phyloP scores from a whole-genome alignment of 2,888 invertebrate species.

The Aradus depressus region DNA sequence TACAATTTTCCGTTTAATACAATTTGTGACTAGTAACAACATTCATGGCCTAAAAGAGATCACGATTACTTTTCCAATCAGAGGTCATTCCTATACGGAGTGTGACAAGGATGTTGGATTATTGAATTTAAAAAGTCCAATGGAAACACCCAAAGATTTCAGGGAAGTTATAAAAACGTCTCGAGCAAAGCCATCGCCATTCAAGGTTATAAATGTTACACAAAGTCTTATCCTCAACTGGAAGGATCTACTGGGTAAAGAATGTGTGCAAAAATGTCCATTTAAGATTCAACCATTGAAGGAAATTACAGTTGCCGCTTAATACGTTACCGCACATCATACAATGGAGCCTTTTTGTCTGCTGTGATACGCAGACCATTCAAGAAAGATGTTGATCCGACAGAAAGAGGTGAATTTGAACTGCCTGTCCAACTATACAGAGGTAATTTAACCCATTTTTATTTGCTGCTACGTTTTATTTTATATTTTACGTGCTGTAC shows the following conservation, averaged over 20 bases:
- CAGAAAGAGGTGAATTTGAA: background rate
- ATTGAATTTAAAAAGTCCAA: background rate
- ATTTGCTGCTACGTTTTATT: constrained; percentile 1
- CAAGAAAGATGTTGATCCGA: background rate
- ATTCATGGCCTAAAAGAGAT: background rate
- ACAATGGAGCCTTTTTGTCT: background rate
- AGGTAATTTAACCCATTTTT: background rate
- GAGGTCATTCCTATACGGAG: background rate
- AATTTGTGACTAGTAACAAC: background rate
- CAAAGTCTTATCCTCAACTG: background rate
- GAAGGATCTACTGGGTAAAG: constrained; percentile 5
- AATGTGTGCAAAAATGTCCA: constrained; percentile 8
- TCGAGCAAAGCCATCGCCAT: background rate
- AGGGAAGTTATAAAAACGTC: background rate
- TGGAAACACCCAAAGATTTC: background rate
- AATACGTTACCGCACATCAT: background rate
- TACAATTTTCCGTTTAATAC: no score
- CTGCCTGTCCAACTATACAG: background rate
- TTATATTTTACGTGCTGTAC: no score
- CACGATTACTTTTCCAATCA: background rate
- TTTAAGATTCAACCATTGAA: constrained; percentile 6
- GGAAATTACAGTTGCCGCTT: background rate
- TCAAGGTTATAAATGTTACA: background rate
- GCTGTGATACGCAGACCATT: background rate
- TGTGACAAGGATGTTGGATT: background rate